Evolutionary conservation across 2,888 invertebrate genomes (phyloP).

Genomic region (Ectropis crepuscularia): DNA sequence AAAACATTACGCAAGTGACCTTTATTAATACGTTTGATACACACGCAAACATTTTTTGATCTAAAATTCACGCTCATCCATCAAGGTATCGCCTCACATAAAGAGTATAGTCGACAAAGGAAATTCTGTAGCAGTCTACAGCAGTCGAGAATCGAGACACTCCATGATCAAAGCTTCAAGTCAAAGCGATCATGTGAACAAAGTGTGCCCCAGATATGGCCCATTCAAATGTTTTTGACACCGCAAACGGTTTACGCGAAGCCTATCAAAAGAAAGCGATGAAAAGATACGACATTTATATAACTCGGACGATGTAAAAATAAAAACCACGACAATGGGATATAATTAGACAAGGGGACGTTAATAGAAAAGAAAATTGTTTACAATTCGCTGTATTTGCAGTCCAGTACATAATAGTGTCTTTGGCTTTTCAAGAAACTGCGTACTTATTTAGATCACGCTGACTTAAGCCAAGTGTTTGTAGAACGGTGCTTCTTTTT

Average conservation of each 20-base stretch:
- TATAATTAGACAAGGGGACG: background rate
- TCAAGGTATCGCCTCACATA: too few species aligned
- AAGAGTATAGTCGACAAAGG: background rate
- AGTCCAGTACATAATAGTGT: too few species aligned
- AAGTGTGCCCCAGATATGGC: slow-evolving; percentile 45
- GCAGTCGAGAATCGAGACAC: slow-evolving; percentile 19
- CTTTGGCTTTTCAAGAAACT: too few species aligned
- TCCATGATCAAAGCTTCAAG: slow-evolving; percentile 35
- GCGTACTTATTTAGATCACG: too few species aligned
- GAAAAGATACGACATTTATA: background rate
- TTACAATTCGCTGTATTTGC: too few species aligned
- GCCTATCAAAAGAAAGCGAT: slow-evolving; percentile 13
- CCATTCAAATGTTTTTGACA: slow-evolving; percentile 28
- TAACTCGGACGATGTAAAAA: background rate
- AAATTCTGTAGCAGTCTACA: slow-evolving; percentile 12
- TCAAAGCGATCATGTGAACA: slow-evolving; percentile 42
- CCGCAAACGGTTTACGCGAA: slow-evolving; percentile 17
- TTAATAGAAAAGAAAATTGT: background rate
- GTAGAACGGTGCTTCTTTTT: too few species aligned
- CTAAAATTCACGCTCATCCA: too few species aligned
- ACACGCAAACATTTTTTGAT: too few species aligned
- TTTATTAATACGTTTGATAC: too few species aligned
- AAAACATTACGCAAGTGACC: too few species aligned
- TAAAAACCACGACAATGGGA: background rate
- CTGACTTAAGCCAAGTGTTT: too few species aligned